These are phyloP conservation scores for Sylvia borin DNA, from an alignment of 2,797 vertebrate species.

Conservation along the genomic window DNA sequence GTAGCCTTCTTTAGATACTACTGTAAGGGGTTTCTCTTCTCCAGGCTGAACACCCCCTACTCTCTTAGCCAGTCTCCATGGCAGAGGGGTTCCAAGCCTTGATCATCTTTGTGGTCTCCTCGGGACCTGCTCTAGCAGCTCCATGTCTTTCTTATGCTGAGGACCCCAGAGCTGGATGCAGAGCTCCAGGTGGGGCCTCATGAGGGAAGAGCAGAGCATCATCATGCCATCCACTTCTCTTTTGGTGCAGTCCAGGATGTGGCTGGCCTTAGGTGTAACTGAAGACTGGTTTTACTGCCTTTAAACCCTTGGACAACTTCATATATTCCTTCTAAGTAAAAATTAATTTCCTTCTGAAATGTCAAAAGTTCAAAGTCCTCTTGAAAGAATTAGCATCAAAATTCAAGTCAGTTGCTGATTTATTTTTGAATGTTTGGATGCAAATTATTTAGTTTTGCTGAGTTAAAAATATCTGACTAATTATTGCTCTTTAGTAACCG, in stretches of 20 bases:
- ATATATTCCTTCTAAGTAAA: neutral
- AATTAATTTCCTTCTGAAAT: neutral
- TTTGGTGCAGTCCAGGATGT: neutral
- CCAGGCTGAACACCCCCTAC: too few relatives aligned
- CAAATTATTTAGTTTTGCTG: neutral
- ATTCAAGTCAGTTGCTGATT: neutral
- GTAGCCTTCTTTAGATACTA: neutral
- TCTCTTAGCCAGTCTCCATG: neutral
- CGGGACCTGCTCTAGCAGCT: neutral
- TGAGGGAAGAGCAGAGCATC: neutral
- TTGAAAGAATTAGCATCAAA: neutral
- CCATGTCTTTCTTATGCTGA: neutral
- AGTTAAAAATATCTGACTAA: neutral
- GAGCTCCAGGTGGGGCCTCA: neutral
- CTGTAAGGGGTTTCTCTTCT: neutral
- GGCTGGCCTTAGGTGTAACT: neutral
- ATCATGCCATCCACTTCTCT: neutral
- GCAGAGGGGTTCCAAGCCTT: neutral
- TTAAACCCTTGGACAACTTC: neutral
- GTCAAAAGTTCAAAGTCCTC: neutral
- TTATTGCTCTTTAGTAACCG: neutral
- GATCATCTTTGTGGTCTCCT: neutral
- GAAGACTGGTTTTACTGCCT: neutral
- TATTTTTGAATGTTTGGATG: neutral
- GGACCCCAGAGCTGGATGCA: neutral